Evolutionary conservation across 2,888 invertebrate genomes (phyloP), one percentile per base, ranked within the genome.

Genomic region (Phymatocera aterrima): DNA sequence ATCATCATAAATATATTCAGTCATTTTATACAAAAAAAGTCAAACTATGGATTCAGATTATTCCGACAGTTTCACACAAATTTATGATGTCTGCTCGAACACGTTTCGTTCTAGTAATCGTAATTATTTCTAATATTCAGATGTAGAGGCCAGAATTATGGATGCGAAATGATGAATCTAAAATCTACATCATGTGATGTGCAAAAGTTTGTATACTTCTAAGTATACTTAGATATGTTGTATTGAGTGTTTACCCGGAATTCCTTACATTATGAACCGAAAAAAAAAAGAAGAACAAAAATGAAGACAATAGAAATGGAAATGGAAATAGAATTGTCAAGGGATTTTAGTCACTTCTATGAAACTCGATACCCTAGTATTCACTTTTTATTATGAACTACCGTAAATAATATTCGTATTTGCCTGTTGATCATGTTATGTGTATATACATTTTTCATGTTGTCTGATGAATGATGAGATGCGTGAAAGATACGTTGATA

Each of bases 361-460:
- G 51, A 72, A 72, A 72, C 28, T 51, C 48, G n/a, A 72, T 72
- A 18, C 72, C 51, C 68, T 68, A 54, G 8, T 61, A 18, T 72
- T 72, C 10, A 28, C n/a, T 51, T 21, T 37, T 12, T 4, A 12
- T n/a, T n/a, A 64, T 64, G 37, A 64, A 2, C 18, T 64, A 64
- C 61, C 61, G 61, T 64, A 37, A 37, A 64, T 37, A 37, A 21
- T 64, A 64, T 37, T 51, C n/a, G n/a, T n/a, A n/a, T n/a, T 64
- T 64, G 34, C 10, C 64, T 68, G 68, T 46, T 46, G 15, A 43
- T 21, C 18, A 31, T 48, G 1, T 10, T 60, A 10, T 24, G 10
- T 8, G 15, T 60, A 70, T 48, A 70, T 70, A 70, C 48, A 70
- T 48, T 48, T 70, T 64, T 64, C n/a, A 34, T 15, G 34, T 51